These are phyloP conservation scores for Synanceia verrucosa DNA, from an alignment of 2,797 vertebrate species.

Conservation along the genomic window DNA sequence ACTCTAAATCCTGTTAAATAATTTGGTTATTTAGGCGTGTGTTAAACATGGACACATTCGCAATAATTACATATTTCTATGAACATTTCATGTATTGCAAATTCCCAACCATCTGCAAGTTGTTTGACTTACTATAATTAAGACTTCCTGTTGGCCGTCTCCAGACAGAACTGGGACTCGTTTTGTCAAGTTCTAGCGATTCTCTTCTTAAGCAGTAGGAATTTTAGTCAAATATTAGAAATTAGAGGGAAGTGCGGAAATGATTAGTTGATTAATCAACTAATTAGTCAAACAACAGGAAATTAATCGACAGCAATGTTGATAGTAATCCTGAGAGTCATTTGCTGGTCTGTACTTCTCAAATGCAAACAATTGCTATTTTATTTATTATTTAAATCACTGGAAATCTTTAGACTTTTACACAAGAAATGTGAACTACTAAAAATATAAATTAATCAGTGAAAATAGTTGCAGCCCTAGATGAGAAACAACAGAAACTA, in stretches of 20 bases:
- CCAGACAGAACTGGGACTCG: slow-evolving; percentile 26
- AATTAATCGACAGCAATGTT: neutral
- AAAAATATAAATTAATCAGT: neutral
- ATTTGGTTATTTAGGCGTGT: slow-evolving; percentile 50
- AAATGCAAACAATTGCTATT: neutral
- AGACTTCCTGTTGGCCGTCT: slow-evolving; percentile 21
- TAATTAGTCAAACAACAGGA: neutral
- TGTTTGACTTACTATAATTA: slow-evolving; percentile 53
- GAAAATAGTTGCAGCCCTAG: neutral
- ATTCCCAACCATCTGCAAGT: slow-evolving; percentile 55
- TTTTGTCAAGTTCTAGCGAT: slow-evolving; percentile 1
- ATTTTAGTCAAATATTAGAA: neutral
- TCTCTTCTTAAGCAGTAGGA: neutral
- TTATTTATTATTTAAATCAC: neutral
- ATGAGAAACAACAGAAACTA: neutral
- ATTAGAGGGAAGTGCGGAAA: neutral
- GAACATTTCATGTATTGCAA: slow-evolving; percentile 58
- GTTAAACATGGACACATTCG: slow-evolving; percentile 23
- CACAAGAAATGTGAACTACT: neutral
- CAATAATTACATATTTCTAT: slow-evolving; percentile 53
- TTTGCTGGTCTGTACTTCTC: neutral
- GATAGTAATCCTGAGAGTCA: neutral
- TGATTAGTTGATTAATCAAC: neutral
- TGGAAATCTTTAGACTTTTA: neutral
- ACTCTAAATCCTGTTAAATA: slow-evolving; percentile 23